Evolutionary conservation across 2,888 invertebrate species (phyloP), one percentile per base, ranked within the genome.

Genomic region (Atrina japonica): DNA sequence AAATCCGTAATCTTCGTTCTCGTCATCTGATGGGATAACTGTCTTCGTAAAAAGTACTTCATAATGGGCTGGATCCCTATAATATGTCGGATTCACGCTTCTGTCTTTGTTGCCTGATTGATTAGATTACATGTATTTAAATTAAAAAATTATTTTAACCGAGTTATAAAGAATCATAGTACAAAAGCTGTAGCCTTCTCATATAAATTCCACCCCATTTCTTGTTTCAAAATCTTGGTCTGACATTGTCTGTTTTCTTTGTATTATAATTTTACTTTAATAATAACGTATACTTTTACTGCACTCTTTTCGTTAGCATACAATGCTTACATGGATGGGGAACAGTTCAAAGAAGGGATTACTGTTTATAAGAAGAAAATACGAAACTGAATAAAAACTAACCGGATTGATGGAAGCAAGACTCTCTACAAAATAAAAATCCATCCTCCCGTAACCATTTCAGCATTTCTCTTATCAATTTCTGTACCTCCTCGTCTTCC

Each of bases 341-440:
- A n/a, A n/a, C n/a, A n/a, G n/a, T n/a, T n/a, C n/a, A n/a, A n/a
- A n/a, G n/a, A n/a, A n/a, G n/a, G n/a, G n/a, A n/a, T n/a, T n/a
- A n/a, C n/a, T n/a, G n/a, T n/a, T n/a, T n/a, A n/a, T n/a, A n/a
- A n/a, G n/a, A n/a, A n/a, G n/a, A n/a, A n/a, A n/a, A n/a, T n/a
- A n/a, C n/a, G n/a, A n/a, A n/a, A n/a, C n/a, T n/a, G n/a, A n/a
- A n/a, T n/a, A n/a, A n/a, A n/a, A n/a, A 29, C 59, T 23, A 73
- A 91, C 93, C 93, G 82, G 92, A 92, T 45, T 91, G 91, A 74
- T 92, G 91, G 76, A 91, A 91, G 85, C 93, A 93, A 2, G 92
- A 92, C 83, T 93, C 93, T 43, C 92, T 83, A 59, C 92, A 88
- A 84, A 92, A 92, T 35, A 92, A 85, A 75, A 89, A 89, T 1